Evolutionary conservation across 2,888 invertebrate species (phyloP), one percentile per base, ranked within the genome.

Genomic region (Stenoptilia bipunctidactyla): DNA sequence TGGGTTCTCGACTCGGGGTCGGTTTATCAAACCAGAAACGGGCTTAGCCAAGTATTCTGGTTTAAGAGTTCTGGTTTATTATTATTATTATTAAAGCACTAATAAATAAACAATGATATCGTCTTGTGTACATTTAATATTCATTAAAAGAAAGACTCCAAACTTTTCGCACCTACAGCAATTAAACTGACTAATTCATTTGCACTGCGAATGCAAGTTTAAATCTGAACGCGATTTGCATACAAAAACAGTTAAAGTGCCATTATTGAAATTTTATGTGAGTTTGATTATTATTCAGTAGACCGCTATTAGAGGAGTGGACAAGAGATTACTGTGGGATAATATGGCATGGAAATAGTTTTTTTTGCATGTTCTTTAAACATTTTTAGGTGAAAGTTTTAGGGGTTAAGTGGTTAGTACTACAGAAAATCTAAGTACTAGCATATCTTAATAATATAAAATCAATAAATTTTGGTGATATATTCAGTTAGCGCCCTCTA

Each of bases 191-290:
- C 42, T 13, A 15, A 44, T 48, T 48, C 46, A 41, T 47, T 53
- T 51, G 48, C 44, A 43, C 43, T 41, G 42, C 43, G 45, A 43
- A 36, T 46, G 48, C 49, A 51, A 51, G 55, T 50, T 30, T n/a
- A 30, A 30, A 47, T 45, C 45, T 42, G 41, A 43, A 35, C 41
- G 43, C 50, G 3, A 83, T 83, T 83, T 79, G 75, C 79, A 83
- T 83, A 52, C 44, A 41, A 55, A 58, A 45, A 72, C 75, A 66
- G 75, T 82, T 83, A 76, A 53, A 61, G 51, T 40, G 68, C 65
- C 70, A 68, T 80, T 82, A 82, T 83, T 83, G 82, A 80, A 82
- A 83, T 83, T 83, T 82, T 82, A 82, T 77, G 77, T 66, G 72
- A 74, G 71, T 79, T 77, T 76, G 71, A 82, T 82, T 80, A 79